phyloP scores from a whole-genome alignment of 2,797 vertebrate species.

The Carapus acus region DNA sequence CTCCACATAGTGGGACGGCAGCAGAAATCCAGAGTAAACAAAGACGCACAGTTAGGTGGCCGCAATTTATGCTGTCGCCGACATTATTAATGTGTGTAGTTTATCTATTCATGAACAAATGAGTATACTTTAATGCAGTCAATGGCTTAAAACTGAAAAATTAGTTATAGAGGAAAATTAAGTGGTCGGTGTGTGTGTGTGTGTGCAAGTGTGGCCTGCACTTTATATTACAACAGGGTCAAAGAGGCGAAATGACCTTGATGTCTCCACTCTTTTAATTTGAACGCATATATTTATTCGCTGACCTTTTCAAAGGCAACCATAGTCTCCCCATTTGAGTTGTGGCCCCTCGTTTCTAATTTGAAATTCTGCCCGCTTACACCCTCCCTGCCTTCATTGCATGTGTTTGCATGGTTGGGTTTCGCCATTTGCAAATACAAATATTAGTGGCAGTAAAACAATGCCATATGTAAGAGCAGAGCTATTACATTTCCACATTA shows the following conservation, averaged over 20 bases:
- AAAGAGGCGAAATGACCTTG: constrained; percentile 20
- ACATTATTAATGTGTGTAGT: constrained; percentile 4
- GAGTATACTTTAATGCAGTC: background rate
- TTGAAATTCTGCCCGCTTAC: constrained; percentile 1
- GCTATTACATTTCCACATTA: constrained; percentile 6
- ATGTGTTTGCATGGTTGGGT: background rate
- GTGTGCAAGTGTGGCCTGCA: background rate
- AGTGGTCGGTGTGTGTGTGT: background rate
- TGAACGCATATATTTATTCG: constrained; percentile 17
- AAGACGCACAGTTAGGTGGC: constrained; percentile 27
- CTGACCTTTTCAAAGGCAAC: constrained; percentile 24
- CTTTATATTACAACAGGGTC: background rate
- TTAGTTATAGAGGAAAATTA: background rate
- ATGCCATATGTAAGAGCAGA: background rate
- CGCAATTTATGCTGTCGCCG: constrained; percentile 16
- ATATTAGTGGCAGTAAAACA: background rate
- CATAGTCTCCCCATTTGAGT: background rate
- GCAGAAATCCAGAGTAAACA: constrained; percentile 23
- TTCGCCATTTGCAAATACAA: background rate
- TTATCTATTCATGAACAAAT: constrained; percentile 2
- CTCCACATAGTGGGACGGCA: constrained; percentile 29
- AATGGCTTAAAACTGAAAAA: constrained; percentile 1
- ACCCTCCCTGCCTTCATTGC: background rate
- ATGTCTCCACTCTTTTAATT: constrained; percentile 20
- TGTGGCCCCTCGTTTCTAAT: constrained; percentile 13